Evolutionary conservation across 2,113 vertebrate genomes (phyloP).

Genomic region (Condylura cristata): DNA sequence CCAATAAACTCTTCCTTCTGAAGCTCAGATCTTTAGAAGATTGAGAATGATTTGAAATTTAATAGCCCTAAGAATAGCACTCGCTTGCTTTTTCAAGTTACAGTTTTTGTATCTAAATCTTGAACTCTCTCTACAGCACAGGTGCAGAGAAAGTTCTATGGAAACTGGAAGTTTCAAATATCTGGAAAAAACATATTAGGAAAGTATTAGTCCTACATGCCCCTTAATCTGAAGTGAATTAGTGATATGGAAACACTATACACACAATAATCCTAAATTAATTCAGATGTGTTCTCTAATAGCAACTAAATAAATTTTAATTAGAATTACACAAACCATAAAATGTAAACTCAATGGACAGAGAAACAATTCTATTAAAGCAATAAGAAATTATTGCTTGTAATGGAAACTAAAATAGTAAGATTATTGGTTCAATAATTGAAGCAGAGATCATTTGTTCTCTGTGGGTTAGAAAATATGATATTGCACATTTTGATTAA

Average conservation of each 20-base stretch:
- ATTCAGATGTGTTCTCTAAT: neutral
- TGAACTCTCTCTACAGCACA: neutral
- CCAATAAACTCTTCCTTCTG: neutral
- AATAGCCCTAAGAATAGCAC: neutral
- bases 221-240: neutral
- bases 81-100: neutral
- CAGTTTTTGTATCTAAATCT: neutral
- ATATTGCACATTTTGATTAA: neutral
- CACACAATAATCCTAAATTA: neutral
- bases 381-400: neutral
- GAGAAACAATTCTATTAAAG: neutral
- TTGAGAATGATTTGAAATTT: neutral
- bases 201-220: neutral
- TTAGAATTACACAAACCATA: conserved; percentile 20
- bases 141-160: neutral
- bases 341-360: neutral
- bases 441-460: too few relatives aligned
- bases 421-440: conserved; percentile 18
- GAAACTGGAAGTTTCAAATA: neutral
- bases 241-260: neutral
- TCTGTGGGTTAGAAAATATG: neutral
- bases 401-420: neutral
- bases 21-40: neutral
- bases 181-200: neutral
- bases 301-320: neutral